Base-by-base conservation (phyloP, 1,140 invertebrate genomes). In the Drosophila bocqueti region DNA sequence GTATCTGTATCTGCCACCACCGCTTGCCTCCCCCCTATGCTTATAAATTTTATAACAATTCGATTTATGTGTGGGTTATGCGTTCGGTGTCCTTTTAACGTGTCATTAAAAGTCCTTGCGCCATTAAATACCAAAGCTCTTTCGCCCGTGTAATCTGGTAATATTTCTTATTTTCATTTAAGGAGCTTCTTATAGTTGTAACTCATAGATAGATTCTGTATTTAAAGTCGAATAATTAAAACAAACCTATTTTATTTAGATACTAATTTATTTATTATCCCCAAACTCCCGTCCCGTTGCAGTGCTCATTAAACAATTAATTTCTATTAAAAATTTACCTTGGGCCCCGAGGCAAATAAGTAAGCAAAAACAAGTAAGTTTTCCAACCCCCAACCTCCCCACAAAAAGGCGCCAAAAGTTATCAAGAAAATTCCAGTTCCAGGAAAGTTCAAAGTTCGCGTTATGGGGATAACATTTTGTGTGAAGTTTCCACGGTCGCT, bases 91-190 rank as follows among this genome's bases (percentile, higher is more conserved):
- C 66, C 76, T 76, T 79, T 67, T 58, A 55, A 50, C 60, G 46
- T 40, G 54, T 76, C 79, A 81, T 84, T 81, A 73, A 83, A 84
- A 81, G 81, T 84, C 83, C 81, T 84, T 80, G 76, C 62, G 8
- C 29, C 18, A 54, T 21, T 60, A 64, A 64, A 64, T 64, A 10
- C 62, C 62, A 64, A 42, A 36, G 31, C 50, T 15, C 18, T 4
- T 8, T 9, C 11, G 42, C 26, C 34, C 31, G 18, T 59, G 26
- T 59, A 65, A 59, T 31, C 31, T 16, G 50, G 13, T 31, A 29
- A 7, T 6, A 24, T 43, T n/a, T 42, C 6, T 1, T 42, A 40
- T 42, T 18, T 26, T 42, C 4, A 43, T 43, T 60, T 8, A 26
- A 42, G 5, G 1, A 15, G 4, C n/a, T n/a, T 16, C 7, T 42